phyloP scores from a whole-genome alignment of 1,140 invertebrate genomes.

The Drosophila pandora region DNA sequence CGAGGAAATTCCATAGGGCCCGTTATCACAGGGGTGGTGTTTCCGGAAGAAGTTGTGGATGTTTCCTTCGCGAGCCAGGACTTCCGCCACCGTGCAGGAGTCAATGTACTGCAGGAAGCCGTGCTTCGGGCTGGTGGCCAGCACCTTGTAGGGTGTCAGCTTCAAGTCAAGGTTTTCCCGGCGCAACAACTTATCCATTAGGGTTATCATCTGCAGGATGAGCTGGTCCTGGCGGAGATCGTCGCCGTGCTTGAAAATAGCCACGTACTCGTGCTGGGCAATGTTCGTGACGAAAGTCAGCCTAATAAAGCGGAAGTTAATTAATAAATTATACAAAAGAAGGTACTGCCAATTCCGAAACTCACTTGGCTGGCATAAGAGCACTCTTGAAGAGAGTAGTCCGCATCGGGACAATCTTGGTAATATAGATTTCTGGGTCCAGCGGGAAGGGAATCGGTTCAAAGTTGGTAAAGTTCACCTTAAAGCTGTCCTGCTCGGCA shows the following conservation, averaged over 20 bases:
- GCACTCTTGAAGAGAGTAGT: slow-evolving; percentile 98
- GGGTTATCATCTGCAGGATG: slow-evolving; percentile 97
- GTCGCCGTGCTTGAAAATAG: slow-evolving; percentile 99
- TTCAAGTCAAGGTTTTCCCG: slow-evolving; percentile 98
- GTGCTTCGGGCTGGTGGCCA: slow-evolving; percentile 97
- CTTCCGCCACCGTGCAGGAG: slow-evolving; percentile 96
- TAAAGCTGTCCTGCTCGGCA: slow-evolving; percentile 91
- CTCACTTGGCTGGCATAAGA: slow-evolving; percentile 95
- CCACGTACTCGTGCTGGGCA: slow-evolving; percentile 93
- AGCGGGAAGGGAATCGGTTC: slow-evolving; percentile 97
- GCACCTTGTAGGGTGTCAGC: slow-evolving; percentile 95
- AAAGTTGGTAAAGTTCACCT: slow-evolving; percentile 96
- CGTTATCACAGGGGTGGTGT: slow-evolving; percentile 93
- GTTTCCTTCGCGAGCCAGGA: slow-evolving; percentile 92
- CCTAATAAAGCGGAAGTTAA: slow-evolving; percentile 22
- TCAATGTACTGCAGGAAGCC: slow-evolving; percentile 99
- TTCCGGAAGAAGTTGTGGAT: slow-evolving; percentile 96
- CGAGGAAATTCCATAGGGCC: slow-evolving; percentile 94
- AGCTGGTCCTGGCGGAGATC: slow-evolving; percentile 99
- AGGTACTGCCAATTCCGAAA: neutral
- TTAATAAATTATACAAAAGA: neutral
- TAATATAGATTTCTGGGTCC: slow-evolving; percentile 95
- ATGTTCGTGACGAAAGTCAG: slow-evolving; percentile 93
- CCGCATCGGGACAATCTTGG: slow-evolving; percentile 94
- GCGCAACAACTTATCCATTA: slow-evolving; percentile 98